These are phyloP conservation scores for Hydropsyche tenuis DNA, from an alignment of 1,140 invertebrate genomes.

Conservation along the genomic window DNA sequence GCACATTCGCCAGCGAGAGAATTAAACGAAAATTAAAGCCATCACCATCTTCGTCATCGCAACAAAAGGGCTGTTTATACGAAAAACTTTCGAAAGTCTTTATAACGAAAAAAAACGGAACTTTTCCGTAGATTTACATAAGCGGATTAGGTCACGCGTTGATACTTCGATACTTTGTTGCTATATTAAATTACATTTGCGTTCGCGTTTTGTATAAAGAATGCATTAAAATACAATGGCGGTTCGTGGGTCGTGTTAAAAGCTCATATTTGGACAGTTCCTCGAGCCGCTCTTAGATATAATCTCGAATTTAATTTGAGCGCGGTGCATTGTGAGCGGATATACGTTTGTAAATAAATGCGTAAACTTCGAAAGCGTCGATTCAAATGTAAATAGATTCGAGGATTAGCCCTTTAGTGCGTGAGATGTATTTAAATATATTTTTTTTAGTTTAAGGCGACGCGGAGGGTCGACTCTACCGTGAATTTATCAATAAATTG, in stretches of 20 bases:
- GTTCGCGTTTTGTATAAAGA: not conserved
- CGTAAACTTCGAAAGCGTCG: not conserved
- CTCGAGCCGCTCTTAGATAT: not conserved
- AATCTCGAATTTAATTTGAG: not conserved
- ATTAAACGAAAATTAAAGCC: conserved; percentile 23
- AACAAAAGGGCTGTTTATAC: not conserved
- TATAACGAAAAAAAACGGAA: not conserved
- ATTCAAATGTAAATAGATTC: conserved; percentile 4
- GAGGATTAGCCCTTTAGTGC: not conserved
- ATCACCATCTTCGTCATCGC: conserved; percentile 7
- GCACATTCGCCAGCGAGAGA: not conserved
- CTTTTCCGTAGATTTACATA: conserved; percentile 5
- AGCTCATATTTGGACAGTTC: conserved; percentile 16
- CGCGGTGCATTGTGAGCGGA: too few species aligned
- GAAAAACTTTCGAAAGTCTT: not conserved
- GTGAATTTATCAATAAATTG: too few species aligned
- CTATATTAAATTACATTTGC: too few species aligned
- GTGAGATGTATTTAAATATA: not conserved
- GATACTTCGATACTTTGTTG: not conserved
- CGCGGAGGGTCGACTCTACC: too few species aligned
- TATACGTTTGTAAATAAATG: too few species aligned
- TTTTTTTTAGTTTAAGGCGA: not conserved
- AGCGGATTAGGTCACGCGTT: conserved; percentile 16
- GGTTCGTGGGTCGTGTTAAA: not conserved
- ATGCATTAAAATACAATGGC: conserved; percentile 6